A percentile compares a stretch with the other conserved stretches of the same genome.
Evolutionary conservation across 2,888 invertebrate species (phyloP).

Genomic region (Graphium colonna): DNA sequence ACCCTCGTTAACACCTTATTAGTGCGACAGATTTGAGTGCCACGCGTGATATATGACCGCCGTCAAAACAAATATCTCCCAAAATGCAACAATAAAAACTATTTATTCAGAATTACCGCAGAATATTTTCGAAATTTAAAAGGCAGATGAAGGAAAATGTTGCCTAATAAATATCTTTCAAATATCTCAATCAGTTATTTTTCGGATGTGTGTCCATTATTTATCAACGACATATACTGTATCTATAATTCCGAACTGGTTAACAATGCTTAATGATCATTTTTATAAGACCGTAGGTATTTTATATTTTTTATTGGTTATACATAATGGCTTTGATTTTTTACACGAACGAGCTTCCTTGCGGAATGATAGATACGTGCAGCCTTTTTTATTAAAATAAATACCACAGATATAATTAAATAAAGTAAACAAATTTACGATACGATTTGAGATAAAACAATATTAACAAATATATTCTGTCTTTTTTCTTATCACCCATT

Average conservation of each 20-base stretch:
- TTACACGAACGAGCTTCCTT: not conserved
- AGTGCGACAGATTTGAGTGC: slow-evolving; percentile 66
- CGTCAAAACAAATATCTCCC: slow-evolving; percentile 37
- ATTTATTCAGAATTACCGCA: not conserved
- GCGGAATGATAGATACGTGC: not conserved
- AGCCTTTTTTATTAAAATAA: not conserved
- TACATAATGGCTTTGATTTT: slow-evolving; percentile 2
- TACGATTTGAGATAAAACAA: too few relatives aligned
- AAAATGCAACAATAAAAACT: slow-evolving; percentile 20
- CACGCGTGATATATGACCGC: slow-evolving; percentile 60
- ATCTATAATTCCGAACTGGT: slow-evolving; percentile 1
- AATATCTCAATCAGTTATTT: not conserved
- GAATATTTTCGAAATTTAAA: not conserved
- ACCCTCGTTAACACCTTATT: slow-evolving; percentile 74
- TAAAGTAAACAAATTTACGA: not conserved
- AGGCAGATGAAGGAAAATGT: not conserved
- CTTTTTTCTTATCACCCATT: not conserved
- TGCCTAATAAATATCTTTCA: not conserved
- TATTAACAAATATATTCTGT: not conserved
- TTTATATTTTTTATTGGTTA: slow-evolving; percentile 5
- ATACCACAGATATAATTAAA: not conserved
- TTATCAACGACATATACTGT: slow-evolving; percentile 1
- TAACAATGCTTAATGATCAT: slow-evolving; percentile 5
- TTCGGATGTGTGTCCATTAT: not conserved
- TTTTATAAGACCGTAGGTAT: slow-evolving; percentile 10